Conservation (phyloP, 1,140 invertebrate species). For the Neoseiulus cucumeris region DNA sequence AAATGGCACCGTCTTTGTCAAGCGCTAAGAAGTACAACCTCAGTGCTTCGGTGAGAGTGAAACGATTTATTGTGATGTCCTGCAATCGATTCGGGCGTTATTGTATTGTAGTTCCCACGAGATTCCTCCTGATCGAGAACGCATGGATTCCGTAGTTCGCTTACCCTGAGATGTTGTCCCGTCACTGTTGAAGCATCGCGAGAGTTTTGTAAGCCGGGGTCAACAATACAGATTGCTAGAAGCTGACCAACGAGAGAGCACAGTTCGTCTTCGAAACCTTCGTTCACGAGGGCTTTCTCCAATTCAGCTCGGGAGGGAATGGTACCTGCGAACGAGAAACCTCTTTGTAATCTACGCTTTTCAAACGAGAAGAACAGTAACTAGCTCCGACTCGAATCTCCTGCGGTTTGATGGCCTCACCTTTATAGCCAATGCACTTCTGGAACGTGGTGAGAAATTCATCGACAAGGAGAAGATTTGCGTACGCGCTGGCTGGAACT, state of each 20-base stretch:
- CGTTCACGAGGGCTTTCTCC: constrained; percentile 29
- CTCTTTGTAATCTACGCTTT: too few species aligned
- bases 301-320: constrained; percentile 2
- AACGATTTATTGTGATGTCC: constrained; percentile 72
- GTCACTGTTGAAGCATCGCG: constrained; percentile 14
- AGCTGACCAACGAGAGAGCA: constrained; percentile 69
- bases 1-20: constrained; percentile 25
- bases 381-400: not conserved
- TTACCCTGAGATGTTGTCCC: constrained; percentile 7
- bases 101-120: not conserved
- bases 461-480: constrained; percentile 3
- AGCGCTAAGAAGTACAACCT: constrained; percentile 67
- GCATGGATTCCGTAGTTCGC: not conserved
- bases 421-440: not conserved
- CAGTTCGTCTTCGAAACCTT: constrained; percentile 65
- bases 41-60: constrained; percentile 74
- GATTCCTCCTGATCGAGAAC: not conserved
- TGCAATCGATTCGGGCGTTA: constrained; percentile 31
- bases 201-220: constrained; percentile 61
- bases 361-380: too few species aligned
- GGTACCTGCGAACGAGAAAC: not conserved
- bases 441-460: constrained; percentile 9
- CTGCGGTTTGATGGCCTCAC: not conserved
- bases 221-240: constrained; percentile 72
- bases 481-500: constrained; percentile 5